Base-by-base conservation (phyloP, 2,113 vertebrate species). In the Upupa epops region DNA sequence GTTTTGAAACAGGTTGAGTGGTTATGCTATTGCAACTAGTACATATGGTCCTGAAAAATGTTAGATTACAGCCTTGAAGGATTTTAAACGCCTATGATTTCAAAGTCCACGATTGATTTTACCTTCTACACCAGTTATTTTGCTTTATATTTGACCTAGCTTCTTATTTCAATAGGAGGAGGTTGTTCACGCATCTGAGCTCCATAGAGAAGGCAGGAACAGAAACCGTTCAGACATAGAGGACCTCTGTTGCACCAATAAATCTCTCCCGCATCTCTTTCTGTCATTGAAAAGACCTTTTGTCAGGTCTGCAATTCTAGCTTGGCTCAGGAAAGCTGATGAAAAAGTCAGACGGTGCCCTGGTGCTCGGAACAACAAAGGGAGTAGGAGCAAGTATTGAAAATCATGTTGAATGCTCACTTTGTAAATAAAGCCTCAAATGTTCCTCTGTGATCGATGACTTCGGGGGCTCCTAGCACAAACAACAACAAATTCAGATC, bases 361-460 rank as follows among this genome's bases (percentile, higher is more conserved):
- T 58, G 61, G 26, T 34, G 31, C 25, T 71, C 80, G 42, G 79
- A 90, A 94, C 34, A 92, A 84, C n/a, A 78, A 78, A 92, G 18
- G 24, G 40, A 83, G 64, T 1, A 78, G 36, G 87, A 83, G 28
- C 81, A 82, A 77, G 31, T 42, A 86, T 2, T 88, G 45, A 64
- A 92, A 88, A 83, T 56, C 2, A 74, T 86, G 92, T 89, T 85
- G 72, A 89, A 89, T 69, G 49, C 17, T 96, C 54, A 60, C 49
- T 86, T 92, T 0, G 0, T 78, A 94, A 94, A 89, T 83, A 93
- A 92, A 88, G 28, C 36, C 86, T 85, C 31, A 82, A 78, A 77
- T 61, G 58, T 71, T 92, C 56, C 18, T 70, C 10, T 88, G 34
- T 88, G 56, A 76, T 86, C 2, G 0, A 74, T 75, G 52, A 42